Evolutionary conservation across 1,140 invertebrate genomes (phyloP).

Genomic region (Halyomorpha halys): DNA sequence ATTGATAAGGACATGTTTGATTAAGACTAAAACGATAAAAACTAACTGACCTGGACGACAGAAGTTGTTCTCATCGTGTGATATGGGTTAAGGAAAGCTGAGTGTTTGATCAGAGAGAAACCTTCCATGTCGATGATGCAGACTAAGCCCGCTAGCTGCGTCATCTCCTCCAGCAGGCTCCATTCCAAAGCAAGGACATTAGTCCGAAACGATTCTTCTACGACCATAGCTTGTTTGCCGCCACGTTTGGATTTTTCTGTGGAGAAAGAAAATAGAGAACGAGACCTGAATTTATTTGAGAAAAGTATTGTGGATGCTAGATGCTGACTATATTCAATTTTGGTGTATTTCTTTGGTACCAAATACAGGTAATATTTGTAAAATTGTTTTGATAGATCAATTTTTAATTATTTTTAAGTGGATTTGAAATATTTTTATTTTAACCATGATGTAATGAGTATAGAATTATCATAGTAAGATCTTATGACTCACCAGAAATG

Average conservation of each 20-base stretch:
- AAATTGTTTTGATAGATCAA: too few species aligned
- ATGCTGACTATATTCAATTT: too few species aligned
- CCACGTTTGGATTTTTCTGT: conserved; percentile 38
- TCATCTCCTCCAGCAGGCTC: conserved; percentile 37
- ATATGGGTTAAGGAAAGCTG: conserved; percentile 39
- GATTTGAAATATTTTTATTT: too few species aligned
- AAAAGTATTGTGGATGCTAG: too few species aligned
- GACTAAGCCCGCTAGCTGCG: conserved; percentile 38
- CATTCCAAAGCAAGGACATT: conserved; percentile 39
- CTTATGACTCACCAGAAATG: neutral
- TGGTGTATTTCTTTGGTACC: too few species aligned
- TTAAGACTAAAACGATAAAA: too few species aligned
- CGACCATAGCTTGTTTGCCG: conserved; percentile 29
- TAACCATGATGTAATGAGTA: too few species aligned
- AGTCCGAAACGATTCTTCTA: conserved; percentile 40
- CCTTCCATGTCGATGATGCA: conserved; percentile 39
- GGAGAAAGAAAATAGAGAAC: conserved; percentile 21
- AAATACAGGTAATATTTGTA: too few species aligned
- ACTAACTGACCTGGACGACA: conserved; percentile 33
- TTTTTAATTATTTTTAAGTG: too few species aligned
- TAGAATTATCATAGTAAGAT: too few species aligned
- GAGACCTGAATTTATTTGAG: too few species aligned
- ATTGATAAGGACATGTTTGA: too few species aligned
- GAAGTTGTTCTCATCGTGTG: conserved; percentile 38
- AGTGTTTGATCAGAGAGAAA: conserved; percentile 37